Conservation (phyloP, 2,797 vertebrate species). For the Bovichtus variegatus region DNA sequence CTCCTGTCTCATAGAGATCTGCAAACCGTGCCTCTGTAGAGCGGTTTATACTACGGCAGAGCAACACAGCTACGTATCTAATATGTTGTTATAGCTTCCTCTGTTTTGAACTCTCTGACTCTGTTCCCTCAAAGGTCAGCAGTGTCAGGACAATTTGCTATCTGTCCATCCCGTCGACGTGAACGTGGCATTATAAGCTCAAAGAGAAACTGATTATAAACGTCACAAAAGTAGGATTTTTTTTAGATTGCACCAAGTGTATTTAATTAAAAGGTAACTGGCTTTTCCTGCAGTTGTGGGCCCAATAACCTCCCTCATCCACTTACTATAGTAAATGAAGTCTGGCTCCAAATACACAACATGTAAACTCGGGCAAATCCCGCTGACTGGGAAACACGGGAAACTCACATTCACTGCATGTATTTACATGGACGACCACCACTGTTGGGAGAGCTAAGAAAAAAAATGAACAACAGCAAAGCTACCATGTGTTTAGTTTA, state of each 20-base stretch:
- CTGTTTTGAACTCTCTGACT: background rate
- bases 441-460: too few relatives aligned
- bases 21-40: background rate
- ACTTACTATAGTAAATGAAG: conserved; percentile 19
- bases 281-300: conserved; percentile 11
- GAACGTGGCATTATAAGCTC: conserved; percentile 4
- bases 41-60: background rate
- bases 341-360: conserved; percentile 36
- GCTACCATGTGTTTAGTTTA: too few relatives aligned
- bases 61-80: background rate
- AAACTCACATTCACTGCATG: conserved; percentile 19
- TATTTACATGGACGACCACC: conserved; percentile 8
- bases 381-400: background rate
- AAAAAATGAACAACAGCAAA: too few relatives aligned
- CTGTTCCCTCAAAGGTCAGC: conserved; percentile 20
- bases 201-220: conserved; percentile 7
- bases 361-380: conserved; percentile 28
- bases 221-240: background rate
- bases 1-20: background rate
- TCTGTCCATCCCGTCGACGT: background rate
- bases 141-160: background rate
- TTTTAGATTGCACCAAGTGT: conserved; percentile 13
- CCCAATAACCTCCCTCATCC: conserved; percentile 11
- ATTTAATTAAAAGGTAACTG: conserved; percentile 4
- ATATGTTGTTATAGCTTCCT: conserved; percentile 4